Base-by-base conservation (phyloP, 2,113 vertebrate genomes). In the Phylloscopus trochiloides region DNA sequence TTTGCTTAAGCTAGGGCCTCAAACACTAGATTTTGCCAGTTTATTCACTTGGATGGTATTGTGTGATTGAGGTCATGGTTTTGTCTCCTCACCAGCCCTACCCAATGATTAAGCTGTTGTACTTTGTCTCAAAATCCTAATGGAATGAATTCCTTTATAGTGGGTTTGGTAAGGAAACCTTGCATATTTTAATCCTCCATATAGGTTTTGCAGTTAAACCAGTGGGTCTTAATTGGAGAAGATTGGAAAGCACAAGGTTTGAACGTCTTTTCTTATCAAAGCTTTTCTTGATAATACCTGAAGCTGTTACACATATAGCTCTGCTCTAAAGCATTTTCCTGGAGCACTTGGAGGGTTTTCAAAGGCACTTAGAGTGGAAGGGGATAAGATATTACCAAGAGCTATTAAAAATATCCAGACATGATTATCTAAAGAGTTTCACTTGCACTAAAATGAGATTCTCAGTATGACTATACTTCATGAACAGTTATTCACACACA, bases 371-470 rank as follows among this genome's bases (percentile, higher is more conserved):
- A 31, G 18, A 88, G 88, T 62, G 22, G 51, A 89, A 68, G 18
- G 21, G 76, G 88, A 92, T 95, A 95, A 95, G 92, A 93, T 90
- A 95, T 43, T 92, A 94, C 36, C 45, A 78, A 88, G 59, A 87
- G 61, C 82, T 93, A 92, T 92, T 94, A 94, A 95, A 96, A 90
- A 94, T 52, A 92, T 42, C 72, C 89, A 93, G 87, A 84, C 43
- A 36, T 38, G 18, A 62, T 92, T 95, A 94, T 76, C 70, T 89
- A 34, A 92, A 94, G 84, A 75, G 65, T 42, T 94, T 88, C 68
- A n/a, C 75, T 94, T 63, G 17, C 45, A 78, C 45, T 86, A 54
- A 86, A 92, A 73, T 0, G 1, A 88, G 50, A 78, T 90, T 93
- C 82, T 66, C 29, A 40, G 11, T 94, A 83, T 47, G 34, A 22